Evolutionary conservation across 2,113 vertebrate species (phyloP), one percentile per base, ranked within the genome.

Genomic region (Gorsachius goisagi): DNA sequence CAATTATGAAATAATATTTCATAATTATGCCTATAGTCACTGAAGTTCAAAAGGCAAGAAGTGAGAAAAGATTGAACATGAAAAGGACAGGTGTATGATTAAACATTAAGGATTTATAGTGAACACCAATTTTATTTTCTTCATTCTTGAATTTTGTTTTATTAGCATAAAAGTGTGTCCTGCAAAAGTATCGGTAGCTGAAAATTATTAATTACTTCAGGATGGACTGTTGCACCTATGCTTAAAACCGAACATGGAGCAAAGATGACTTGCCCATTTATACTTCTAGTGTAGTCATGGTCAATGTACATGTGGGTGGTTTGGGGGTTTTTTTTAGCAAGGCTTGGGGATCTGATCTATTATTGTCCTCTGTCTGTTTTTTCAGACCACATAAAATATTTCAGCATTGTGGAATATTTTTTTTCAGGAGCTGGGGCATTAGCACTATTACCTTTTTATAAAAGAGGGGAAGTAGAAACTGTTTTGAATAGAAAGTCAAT

Each of bases 401-500:
- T 83, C 37, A 63, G 3, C 44, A 35, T 80, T 24, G 3, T 35
- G 30, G 23, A 71, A 63, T 86, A 19, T 32, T 74, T 91, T 75
- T 74, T 88, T 41, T 44, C 4, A 30, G 50, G 26, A 67, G 21
- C 7, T 77, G 28, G 12, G 6, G 6, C 80, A 90, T 95, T 49
- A 79, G 11, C 7, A 4, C 35, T 84, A 15, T 62, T 64, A 56
- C 32, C 28, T 62, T 85, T 82, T 83, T 73, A 45, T 39, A 88
- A 33, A 63, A 21, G 12, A 76, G 83, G 33, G 20, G 45, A 92
- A 73, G 11, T 69, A 69, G 93, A 92, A 94, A 67, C 50, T 83
- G 47, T 89, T 93, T 90, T 94, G 77, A 93, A 88, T 33, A 85
- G 80, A 80, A 90, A 95, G 81, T 96, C 75, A 90, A 19, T 93